These are phyloP conservation scores for Phalacrocorax carbo DNA, from an alignment of 2,113 vertebrate species.

Conservation along the genomic window DNA sequence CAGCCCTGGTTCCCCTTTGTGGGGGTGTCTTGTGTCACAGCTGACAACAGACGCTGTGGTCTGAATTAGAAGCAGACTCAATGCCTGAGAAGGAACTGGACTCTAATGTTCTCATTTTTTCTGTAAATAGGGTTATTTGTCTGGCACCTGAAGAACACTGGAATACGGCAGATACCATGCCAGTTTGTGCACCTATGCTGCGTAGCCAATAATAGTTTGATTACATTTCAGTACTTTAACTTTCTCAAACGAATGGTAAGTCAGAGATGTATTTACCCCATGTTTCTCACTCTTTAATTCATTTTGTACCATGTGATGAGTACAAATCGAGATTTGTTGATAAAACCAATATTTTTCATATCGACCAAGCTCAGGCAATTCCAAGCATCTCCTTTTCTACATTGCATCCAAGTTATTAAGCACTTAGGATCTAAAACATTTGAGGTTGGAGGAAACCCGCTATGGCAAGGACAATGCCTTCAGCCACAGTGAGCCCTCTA, in stretches of 20 bases:
- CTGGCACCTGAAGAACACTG: conserved; percentile 67
- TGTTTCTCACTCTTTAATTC: background rate
- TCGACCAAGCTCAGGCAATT: background rate
- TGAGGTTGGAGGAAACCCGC: background rate
- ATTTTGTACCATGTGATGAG: background rate
- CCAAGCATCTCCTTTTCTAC: accelerated
- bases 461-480: background rate
- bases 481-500: too few relatives aligned
- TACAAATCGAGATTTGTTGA: background rate
- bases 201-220: conserved; percentile 61
- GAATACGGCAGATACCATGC: conserved; percentile 37
- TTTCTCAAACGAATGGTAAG: conserved; percentile 88
- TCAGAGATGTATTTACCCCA: background rate
- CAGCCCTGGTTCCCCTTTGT: background rate
- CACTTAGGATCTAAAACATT: background rate
- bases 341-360: background rate
- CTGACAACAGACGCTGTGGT: background rate
- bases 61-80: background rate
- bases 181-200: conserved; percentile 71
- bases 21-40: background rate
- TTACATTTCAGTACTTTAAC: conserved; percentile 85
- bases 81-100: background rate
- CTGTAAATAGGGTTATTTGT: conserved; percentile 57
- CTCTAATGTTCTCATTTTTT: background rate
- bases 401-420: background rate